Percentiles rank a stretch among this genome's conserved stretches.
These are phyloP conservation scores for Diachasmimorpha longicaudata DNA, from an alignment of 1,140 invertebrate genomes.

Conservation along the genomic window DNA sequence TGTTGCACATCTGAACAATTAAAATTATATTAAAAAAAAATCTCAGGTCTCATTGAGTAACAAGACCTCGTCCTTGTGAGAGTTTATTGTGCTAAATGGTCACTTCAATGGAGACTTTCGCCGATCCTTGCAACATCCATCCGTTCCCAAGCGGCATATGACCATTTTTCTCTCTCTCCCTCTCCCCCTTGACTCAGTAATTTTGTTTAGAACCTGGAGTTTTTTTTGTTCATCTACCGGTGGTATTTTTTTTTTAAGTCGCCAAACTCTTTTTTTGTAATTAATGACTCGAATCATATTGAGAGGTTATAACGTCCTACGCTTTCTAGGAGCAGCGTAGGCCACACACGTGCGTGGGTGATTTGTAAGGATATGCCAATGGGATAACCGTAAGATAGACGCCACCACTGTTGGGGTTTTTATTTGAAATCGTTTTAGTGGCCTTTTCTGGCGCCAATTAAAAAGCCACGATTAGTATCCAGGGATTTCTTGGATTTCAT, in stretches of 20 bases:
- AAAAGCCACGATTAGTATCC: neutral
- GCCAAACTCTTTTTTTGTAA: neutral
- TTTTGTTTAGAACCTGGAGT: neutral
- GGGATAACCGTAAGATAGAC: neutral
- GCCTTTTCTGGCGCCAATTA: slow-evolving; percentile 8
- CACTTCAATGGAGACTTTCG: neutral
- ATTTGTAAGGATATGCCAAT: slow-evolving; percentile 7
- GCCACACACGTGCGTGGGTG: slow-evolving; percentile 4
- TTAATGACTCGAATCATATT: slow-evolving; percentile 16
- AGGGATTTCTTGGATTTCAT: neutral
- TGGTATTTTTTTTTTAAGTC: neutral
- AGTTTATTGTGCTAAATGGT: neutral
- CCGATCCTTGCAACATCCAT: neutral
- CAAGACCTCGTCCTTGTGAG: neutral
- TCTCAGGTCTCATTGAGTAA: neutral
- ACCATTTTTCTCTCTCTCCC: neutral
- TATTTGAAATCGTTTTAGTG: neutral
- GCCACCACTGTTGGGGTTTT: neutral
- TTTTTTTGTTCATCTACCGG: neutral
- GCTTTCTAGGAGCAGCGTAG: neutral
- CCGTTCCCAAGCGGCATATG: neutral
- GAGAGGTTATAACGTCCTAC: slow-evolving; percentile 5
- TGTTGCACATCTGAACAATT: neutral
- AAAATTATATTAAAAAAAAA: neutral
- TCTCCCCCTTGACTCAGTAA: neutral